Percentiles rank a stretch among this genome's conserved stretches.
Conservation (phyloP, 1,140 invertebrate genomes). For the Eubasilissa regina region DNA sequence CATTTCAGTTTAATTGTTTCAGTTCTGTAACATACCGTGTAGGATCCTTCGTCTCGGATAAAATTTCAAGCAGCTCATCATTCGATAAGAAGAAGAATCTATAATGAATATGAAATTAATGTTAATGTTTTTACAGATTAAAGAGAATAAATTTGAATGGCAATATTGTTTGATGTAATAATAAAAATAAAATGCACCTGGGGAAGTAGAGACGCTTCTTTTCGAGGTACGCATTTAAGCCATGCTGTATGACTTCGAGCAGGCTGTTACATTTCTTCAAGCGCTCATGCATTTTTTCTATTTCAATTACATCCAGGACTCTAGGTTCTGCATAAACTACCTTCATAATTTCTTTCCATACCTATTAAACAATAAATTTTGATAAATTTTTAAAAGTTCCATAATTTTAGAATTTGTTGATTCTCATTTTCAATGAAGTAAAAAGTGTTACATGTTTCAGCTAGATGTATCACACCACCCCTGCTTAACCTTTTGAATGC, state of each 20-base stretch:
- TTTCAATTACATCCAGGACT: slow-evolving; percentile 89
- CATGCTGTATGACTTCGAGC: slow-evolving; percentile 91
- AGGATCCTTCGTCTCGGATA: slow-evolving; percentile 97
- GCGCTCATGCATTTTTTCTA: slow-evolving; percentile 94
- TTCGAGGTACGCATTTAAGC: slow-evolving; percentile 94
- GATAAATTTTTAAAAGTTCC: too few relatives aligned
- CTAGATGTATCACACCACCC: too few relatives aligned
- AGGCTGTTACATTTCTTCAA: slow-evolving; percentile 91
- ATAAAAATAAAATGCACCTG: slow-evolving; percentile 53
- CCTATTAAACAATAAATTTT: slow-evolving; percentile 64
- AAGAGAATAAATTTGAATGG: slow-evolving; percentile 5
- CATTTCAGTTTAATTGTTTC: neutral
- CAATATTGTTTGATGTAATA: neutral
- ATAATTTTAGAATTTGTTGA: too few relatives aligned
- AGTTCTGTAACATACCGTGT: slow-evolving; percentile 76
- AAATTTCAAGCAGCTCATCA: slow-evolving; percentile 95
- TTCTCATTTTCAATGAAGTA: too few relatives aligned
- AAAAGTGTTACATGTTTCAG: too few relatives aligned
- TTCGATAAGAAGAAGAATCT: slow-evolving; percentile 98
- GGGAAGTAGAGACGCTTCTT: slow-evolving; percentile 96
- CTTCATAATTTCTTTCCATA: slow-evolving; percentile 97
- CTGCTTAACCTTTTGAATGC: too few relatives aligned
- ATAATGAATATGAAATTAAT: neutral
- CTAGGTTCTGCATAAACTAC: slow-evolving; percentile 82
- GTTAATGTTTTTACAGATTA: neutral